phyloP scores from a whole-genome alignment of 2,888 invertebrate species.

The Dione juno region DNA sequence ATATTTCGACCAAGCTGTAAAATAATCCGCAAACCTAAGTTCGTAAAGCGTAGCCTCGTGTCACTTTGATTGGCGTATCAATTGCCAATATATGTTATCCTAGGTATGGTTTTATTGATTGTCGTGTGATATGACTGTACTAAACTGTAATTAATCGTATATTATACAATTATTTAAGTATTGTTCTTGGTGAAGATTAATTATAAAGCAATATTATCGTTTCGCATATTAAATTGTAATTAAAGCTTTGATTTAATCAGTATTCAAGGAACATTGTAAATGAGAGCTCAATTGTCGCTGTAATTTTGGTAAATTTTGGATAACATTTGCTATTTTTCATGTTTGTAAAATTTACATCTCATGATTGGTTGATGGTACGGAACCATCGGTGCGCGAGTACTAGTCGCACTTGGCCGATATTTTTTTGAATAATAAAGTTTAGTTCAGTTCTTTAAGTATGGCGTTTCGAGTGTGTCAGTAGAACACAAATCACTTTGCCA shows the following conservation, averaged over 20 bases:
- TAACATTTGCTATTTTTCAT: no score
- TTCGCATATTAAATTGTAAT: background rate
- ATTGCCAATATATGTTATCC: conserved; percentile 39
- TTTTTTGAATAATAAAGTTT: no score
- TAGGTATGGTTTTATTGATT: conserved; percentile 34
- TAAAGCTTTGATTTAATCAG: background rate
- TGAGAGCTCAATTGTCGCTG: no score
- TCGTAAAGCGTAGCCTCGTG: conserved; percentile 29
- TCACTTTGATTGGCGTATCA: conserved; percentile 41
- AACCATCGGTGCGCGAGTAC: no score
- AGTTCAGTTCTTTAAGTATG: no score
- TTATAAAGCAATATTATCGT: background rate
- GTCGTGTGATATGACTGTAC: conserved; percentile 18
- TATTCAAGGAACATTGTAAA: no score
- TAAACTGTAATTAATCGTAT: conserved; percentile 13
- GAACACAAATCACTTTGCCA: no score
- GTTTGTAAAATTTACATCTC: no score
- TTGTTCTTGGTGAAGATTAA: conserved; percentile 10
- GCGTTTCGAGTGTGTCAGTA: no score
- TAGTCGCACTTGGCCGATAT: no score
- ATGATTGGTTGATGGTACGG: no score
- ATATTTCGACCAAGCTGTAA: background rate
- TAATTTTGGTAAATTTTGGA: no score
- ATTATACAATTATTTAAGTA: conserved; percentile 8
- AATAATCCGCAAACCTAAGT: conserved; percentile 31